Evolutionary conservation across 2,888 invertebrate genomes (phyloP), one percentile per base, ranked within the genome.

Genomic region (Halocaridina rubra): DNA sequence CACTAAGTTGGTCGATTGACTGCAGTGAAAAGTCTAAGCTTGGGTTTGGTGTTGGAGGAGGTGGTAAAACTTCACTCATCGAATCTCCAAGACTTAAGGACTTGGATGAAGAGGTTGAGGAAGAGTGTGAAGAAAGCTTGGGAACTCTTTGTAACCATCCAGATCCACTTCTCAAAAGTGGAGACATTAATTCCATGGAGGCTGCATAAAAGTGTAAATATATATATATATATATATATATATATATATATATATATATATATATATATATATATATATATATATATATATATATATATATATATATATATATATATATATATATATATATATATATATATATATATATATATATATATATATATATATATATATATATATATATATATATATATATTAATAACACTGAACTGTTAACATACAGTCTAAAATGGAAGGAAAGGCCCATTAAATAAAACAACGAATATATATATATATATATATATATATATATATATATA

Each of bases 21-120:
- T 80, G 61, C 3, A 69, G 10, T 13, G 84, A 75, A 7, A 76
- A 30, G 27, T 86, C 86, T 32, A 86, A 13, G 46, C 84, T 84
- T 19, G 85, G 88, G 19, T 81, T 81, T 5, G 88, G 84, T 16
- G 86, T 86, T 13, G 88, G 88, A 22, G 88, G 86, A n/a, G 85
- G 88, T n/a, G 87, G 87, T 46, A 80, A 71, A 57, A 80, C 69
- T 53, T 88, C 88, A 24, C 82, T 85, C 57, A 88, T 85, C 67
- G 89, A 89, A 77, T 88, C 88, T 61, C 89, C 89, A 57, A 90
- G 89, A 85, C 90, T 90, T 10, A 90, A 88, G 57, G 90, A 90
- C 82, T 89, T 90, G 30, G 90, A 90, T 16, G 90, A 90, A 13
- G 90, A 90, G 19, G 90, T 90, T 27, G 90, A 90, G 32, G 90